These are phyloP conservation scores for Phrynocephalus vlangalii DNA, from an alignment of 2,797 vertebrate genomes.

Conservation along the genomic window DNA sequence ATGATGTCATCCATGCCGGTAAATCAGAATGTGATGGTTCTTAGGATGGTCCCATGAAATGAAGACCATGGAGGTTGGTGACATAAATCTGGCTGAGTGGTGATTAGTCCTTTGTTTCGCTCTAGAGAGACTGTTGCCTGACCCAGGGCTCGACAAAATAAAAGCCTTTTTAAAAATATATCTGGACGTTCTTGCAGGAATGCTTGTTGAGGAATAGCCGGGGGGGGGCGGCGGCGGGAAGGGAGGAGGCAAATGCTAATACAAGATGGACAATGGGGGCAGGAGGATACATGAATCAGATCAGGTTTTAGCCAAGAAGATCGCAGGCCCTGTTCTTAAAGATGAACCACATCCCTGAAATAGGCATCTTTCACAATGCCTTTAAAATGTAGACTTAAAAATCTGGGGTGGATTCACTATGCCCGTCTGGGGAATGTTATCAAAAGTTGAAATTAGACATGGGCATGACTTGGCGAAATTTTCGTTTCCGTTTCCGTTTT, in stretches of 20 bases:
- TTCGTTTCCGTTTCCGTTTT: no score
- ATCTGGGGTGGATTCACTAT: no score
- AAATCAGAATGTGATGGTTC: neutral
- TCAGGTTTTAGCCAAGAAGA: no score
- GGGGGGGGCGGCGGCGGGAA: no score
- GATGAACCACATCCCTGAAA: no score
- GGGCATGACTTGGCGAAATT: no score
- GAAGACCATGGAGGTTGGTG: neutral
- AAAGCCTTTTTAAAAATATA: neutral
- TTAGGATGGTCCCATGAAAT: neutral
- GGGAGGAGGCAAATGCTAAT: neutral
- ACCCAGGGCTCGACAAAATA: neutral
- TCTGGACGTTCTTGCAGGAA: neutral
- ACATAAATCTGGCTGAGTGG: neutral
- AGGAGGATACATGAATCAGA: no score
- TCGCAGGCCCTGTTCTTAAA: no score
- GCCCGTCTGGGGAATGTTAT: no score
- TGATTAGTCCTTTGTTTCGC: neutral
- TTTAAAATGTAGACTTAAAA: no score
- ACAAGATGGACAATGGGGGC: neutral
- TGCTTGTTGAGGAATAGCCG: neutral
- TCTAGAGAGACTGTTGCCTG: neutral
- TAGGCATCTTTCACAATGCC: no score
- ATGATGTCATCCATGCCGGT: neutral
- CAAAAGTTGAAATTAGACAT: no score